phyloP scores from a whole-genome alignment of 2,797 vertebrate genomes.

The Octomys mimax region DNA sequence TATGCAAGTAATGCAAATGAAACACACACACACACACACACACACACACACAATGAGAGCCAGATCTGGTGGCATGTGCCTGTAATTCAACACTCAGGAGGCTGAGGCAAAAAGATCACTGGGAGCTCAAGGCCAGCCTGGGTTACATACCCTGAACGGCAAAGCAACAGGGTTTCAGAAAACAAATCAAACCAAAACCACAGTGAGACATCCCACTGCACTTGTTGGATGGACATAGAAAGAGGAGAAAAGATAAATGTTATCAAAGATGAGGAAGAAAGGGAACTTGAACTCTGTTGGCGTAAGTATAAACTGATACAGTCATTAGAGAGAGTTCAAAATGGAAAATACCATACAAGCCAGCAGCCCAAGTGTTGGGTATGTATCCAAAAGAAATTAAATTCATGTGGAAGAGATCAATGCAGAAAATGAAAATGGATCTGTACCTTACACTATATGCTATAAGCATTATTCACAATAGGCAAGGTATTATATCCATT shows the following conservation, averaged over 20 bases:
- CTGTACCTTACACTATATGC: too few relatives aligned
- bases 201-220: not conserved
- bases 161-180: not conserved
- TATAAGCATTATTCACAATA: not conserved
- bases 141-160: not conserved
- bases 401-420: not conserved
- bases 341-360: not conserved
- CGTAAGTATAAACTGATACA: not conserved
- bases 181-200: not conserved
- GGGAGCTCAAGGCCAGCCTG: not conserved
- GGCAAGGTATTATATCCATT: not conserved
- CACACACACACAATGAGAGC: too few relatives aligned
- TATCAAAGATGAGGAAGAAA: not conserved
- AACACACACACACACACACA: not conserved
- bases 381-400: not conserved
- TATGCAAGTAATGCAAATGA: not conserved
- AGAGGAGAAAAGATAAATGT: not conserved
- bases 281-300: not conserved
- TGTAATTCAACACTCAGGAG: not conserved
- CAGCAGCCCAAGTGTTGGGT: not conserved
- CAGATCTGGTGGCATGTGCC: not conserved
- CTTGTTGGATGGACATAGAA: not conserved
- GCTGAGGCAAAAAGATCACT: not conserved
- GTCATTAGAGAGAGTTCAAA: not conserved
- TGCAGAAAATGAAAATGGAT: not conserved